Percentiles rank a stretch among this genome's conserved stretches.
These are phyloP conservation scores for Phortica magna DNA, from an alignment of 2,888 invertebrate species.

Conservation along the genomic window DNA sequence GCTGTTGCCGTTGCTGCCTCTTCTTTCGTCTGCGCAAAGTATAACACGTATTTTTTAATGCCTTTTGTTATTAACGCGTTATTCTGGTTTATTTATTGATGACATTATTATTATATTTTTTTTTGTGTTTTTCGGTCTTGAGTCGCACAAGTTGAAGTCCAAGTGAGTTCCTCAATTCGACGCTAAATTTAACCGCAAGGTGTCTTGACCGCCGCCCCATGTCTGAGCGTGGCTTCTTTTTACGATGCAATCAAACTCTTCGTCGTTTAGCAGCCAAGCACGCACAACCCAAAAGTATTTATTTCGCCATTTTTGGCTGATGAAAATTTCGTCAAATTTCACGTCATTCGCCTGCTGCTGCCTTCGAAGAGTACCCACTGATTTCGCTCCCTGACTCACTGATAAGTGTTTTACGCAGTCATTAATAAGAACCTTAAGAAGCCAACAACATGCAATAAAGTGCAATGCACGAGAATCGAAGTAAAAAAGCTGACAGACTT, in stretches of 20 bases:
- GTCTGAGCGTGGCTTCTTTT: slow-evolving; percentile 44
- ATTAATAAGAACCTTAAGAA: slow-evolving; percentile 53
- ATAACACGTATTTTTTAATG: slow-evolving; percentile 43
- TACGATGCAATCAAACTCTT: slow-evolving; percentile 53
- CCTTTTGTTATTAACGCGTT: slow-evolving; percentile 56
- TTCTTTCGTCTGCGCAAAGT: slow-evolving; percentile 37
- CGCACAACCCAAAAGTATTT: slow-evolving; percentile 18
- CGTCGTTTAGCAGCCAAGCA: slow-evolving; percentile 7
- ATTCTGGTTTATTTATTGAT: slow-evolving; percentile 60
- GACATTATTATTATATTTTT: slow-evolving; percentile 33
- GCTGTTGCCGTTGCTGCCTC: slow-evolving; percentile 1
- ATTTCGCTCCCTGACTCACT: slow-evolving; percentile 63
- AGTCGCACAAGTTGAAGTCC: no score
- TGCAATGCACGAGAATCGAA: no score
- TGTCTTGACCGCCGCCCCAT: slow-evolving; percentile 19
- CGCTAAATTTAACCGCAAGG: slow-evolving; percentile 45
- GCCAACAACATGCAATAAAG: no score
- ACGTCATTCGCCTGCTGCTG: neutral
- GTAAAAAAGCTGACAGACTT: neutral
- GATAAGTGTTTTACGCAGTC: slow-evolving; percentile 66
- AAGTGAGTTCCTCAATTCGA: neutral
- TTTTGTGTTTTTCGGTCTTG: neutral
- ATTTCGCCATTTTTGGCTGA: slow-evolving; percentile 37
- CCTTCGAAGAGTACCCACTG: no score
- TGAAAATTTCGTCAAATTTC: slow-evolving; percentile 43